Conservation (phyloP, 2,797 vertebrate species). For the Rhinatrema bivittatum region DNA sequence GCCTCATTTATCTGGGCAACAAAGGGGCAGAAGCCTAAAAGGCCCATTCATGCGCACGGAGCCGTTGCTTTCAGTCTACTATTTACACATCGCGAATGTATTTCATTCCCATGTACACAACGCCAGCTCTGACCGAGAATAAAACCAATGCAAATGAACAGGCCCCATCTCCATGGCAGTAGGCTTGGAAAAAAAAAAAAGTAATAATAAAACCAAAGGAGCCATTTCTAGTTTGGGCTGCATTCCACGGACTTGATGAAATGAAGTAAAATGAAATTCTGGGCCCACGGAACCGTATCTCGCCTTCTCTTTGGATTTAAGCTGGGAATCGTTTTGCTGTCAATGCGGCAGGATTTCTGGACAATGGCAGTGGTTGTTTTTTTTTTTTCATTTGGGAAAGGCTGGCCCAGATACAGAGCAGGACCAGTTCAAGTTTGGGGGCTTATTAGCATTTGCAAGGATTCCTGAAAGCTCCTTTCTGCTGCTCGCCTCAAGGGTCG, state of each 20-base stretch:
- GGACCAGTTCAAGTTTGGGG: constrained; percentile 35
- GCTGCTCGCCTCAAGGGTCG: constrained; percentile 25
- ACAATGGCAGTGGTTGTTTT: no score
- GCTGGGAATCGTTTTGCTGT: no score
- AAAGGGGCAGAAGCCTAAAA: constrained; percentile 21
- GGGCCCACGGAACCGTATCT: no score
- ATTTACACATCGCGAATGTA: constrained; percentile 11
- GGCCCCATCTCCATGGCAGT: neutral
- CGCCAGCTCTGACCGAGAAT: neutral
- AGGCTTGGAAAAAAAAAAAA: neutral
- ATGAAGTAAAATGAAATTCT: neutral
- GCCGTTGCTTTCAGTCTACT: constrained; percentile 29
- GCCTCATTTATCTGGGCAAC: constrained; percentile 30
- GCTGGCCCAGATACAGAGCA: constrained; percentile 37
- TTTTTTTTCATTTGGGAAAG: constrained; percentile 6
- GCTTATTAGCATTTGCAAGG: constrained; percentile 44
- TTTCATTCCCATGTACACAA: constrained; percentile 19
- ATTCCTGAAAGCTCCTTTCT: constrained; percentile 26
- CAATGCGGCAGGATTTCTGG: no score
- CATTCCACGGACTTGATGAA: no score
- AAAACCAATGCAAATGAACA: constrained; percentile 9
- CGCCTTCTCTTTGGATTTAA: no score
- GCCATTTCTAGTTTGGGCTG: neutral
- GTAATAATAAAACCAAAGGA: no score
- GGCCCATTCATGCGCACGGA: constrained; percentile 27